phyloP scores from a whole-genome alignment of 2,888 invertebrate genomes.

The Chymomyza procnemis region DNA sequence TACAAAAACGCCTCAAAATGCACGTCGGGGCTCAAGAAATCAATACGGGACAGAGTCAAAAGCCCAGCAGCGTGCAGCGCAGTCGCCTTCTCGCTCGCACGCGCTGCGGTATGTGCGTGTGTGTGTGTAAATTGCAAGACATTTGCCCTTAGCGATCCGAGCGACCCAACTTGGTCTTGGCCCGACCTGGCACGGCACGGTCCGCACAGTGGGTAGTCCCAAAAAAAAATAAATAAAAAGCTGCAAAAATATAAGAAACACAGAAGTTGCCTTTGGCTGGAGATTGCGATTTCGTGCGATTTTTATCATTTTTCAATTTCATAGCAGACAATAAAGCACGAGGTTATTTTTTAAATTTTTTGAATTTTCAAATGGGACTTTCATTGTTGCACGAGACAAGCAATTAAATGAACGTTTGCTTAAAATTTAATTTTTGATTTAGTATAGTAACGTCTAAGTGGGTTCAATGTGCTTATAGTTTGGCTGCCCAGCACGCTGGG shows the following conservation, averaged over 20 bases:
- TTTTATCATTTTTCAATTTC: slow-evolving; percentile 76
- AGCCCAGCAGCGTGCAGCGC: slow-evolving; percentile 33
- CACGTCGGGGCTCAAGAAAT: slow-evolving; percentile 56
- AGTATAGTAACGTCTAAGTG: slow-evolving; percentile 10
- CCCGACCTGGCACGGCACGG: slow-evolving; percentile 22
- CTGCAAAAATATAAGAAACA: slow-evolving; percentile 2
- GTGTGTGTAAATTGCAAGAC: slow-evolving; percentile 45
- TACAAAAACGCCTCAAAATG: slow-evolving; percentile 35
- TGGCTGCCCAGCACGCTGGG: too few relatives aligned
- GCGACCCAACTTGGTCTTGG: not conserved
- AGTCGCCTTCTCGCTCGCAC: slow-evolving; percentile 20
- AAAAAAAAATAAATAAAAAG: slow-evolving; percentile 16
- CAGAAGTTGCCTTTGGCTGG: slow-evolving; percentile 41
- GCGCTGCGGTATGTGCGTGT: not conserved
- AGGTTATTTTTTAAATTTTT: slow-evolving; percentile 27
- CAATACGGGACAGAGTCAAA: slow-evolving; percentile 40
- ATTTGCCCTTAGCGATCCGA: not conserved
- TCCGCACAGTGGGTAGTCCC: slow-evolving; percentile 67
- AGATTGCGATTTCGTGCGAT: slow-evolving; percentile 50
- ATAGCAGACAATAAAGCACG: slow-evolving; percentile 68
- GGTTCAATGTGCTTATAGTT: too few relatives aligned
- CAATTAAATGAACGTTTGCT: slow-evolving; percentile 47
- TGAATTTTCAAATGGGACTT: slow-evolving; percentile 31
- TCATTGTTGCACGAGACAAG: slow-evolving; percentile 40
- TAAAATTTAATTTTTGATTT: slow-evolving; percentile 18